These are phyloP conservation scores for Lepidurus couesii DNA, from an alignment of 1,140 invertebrate species.

Conservation along the genomic window DNA sequence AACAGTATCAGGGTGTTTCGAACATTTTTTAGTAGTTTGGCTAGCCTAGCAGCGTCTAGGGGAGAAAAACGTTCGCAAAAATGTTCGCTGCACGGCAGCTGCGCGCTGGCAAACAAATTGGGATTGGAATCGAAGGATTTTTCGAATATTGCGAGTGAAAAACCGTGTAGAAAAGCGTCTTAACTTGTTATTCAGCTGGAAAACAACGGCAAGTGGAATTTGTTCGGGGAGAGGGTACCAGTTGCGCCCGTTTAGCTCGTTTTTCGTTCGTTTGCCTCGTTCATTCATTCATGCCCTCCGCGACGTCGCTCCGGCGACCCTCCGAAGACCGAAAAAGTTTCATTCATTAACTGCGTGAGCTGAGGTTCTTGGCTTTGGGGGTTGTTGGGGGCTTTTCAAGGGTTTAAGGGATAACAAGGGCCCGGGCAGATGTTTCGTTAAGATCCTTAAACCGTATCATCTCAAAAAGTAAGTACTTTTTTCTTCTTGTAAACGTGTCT, in stretches of 20 bases:
- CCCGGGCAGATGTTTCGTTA: background rate
- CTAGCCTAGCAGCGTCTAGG: too few species aligned
- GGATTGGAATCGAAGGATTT: too few species aligned
- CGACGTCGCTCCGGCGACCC: slow-evolving; percentile 15
- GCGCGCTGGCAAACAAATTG: too few species aligned
- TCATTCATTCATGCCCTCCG: slow-evolving; percentile 15
- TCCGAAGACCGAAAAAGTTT: background rate
- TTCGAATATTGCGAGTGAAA: too few species aligned
- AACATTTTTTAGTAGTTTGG: too few species aligned
- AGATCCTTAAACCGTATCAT: background rate
- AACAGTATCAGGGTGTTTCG: too few species aligned
- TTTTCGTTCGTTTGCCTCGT: slow-evolving; percentile 10
- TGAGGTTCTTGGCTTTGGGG: background rate
- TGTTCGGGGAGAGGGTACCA: background rate
- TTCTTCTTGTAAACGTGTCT: background rate
- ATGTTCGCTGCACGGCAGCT: too few species aligned
- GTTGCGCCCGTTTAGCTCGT: slow-evolving; percentile 17
- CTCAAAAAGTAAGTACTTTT: too few species aligned
- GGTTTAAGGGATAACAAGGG: background rate
- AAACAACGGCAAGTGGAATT: background rate
- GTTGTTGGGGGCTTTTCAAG: background rate
- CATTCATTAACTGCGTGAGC: slow-evolving; percentile 1
- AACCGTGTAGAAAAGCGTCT: too few species aligned
- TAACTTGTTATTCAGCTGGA: background rate
- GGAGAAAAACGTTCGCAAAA: too few species aligned